Evolutionary conservation across 2,888 invertebrate species (phyloP).

Genomic region (Sinotaia quadrata): DNA sequence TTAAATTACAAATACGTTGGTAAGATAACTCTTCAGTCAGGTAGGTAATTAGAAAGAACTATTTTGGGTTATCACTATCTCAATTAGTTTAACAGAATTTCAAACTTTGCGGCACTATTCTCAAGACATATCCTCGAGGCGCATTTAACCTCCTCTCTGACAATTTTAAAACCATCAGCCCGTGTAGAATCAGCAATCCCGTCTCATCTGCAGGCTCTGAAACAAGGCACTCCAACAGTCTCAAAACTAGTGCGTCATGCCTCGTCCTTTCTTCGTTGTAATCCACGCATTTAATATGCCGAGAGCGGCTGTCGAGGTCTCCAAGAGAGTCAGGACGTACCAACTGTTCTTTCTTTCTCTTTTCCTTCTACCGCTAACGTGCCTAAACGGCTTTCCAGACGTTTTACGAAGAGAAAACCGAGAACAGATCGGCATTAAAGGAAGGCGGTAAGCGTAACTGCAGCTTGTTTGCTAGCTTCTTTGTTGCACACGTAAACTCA

Average conservation of each 20-base stretch:
- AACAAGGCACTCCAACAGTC: conserved; percentile 11
- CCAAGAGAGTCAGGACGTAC: background rate
- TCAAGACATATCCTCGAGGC: conserved; percentile 7
- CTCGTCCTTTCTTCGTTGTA: background rate
- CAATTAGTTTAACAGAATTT: no score
- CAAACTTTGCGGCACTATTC: no score
- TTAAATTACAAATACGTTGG: no score
- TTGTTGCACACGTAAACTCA: background rate
- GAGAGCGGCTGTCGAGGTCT: background rate
- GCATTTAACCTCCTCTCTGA: conserved; percentile 9
- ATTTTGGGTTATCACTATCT: no score
- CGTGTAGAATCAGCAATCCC: conserved; percentile 6
- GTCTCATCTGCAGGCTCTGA: conserved; percentile 8
- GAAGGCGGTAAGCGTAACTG: background rate
- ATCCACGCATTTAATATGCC: conserved; percentile 12
- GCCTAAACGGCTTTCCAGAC: conserved; percentile 10
- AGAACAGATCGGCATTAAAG: background rate
- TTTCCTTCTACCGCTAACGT: background rate
- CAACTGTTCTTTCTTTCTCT: background rate
- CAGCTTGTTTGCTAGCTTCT: background rate
- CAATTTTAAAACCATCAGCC: conserved; percentile 4
- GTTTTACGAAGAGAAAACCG: background rate
- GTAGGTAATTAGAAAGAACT: no score
- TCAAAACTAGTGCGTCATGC: background rate
- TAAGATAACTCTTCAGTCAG: no score